Evolutionary conservation across 2,797 vertebrate genomes (phyloP), one percentile per base, ranked within the genome.

Genomic region (Sparus aurata): DNA sequence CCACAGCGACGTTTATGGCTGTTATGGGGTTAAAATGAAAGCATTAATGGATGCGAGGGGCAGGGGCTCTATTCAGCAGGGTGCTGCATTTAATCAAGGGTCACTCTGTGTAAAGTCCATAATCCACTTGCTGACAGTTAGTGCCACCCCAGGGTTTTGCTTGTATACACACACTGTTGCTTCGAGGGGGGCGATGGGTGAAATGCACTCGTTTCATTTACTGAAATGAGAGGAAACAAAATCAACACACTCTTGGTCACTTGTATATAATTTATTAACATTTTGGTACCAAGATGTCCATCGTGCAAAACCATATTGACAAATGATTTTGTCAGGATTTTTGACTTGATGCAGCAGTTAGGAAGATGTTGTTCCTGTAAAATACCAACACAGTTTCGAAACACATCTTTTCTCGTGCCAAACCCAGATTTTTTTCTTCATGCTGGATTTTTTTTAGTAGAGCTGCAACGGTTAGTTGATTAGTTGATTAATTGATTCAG

Each of bases 21-120:
- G 92, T 92, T 93, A 83, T 82, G 91, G 91, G 92, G 87, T 90
- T 91, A 90, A 93, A 91, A 87, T 88, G 90, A 85, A 90, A 86
- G 85, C 85, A 90, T 90, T 87, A 94, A 90, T 53, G 55, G 87
- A 91, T 86, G 86, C 58, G 69, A 64, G 86, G 86, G 87, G 83
- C 82, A 82, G 49, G 61, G 75, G 52, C 57, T 86, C 47, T 83
- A 75, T 82, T 91, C 82, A 88, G 82, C 80, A 62, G 77, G 65
- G 75, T 72, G 69, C 74, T 82, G 79, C 73, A 78, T 92, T 90
- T 91, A 90, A 92, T 92, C 75, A 91, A 75, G 62, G 84, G 77
- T 89, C 90, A 83, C 71, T 74, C 75, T 75, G 75, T 77, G 83
- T 82, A 77, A 91, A 90, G 80, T 84, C 85, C 63, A 69, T 91